A percentile compares a stretch with the other conserved stretches of the same genome.
These are phyloP conservation scores for Zaprionus africanus DNA, from an alignment of 1,140 invertebrate genomes.

Conservation along the genomic window DNA sequence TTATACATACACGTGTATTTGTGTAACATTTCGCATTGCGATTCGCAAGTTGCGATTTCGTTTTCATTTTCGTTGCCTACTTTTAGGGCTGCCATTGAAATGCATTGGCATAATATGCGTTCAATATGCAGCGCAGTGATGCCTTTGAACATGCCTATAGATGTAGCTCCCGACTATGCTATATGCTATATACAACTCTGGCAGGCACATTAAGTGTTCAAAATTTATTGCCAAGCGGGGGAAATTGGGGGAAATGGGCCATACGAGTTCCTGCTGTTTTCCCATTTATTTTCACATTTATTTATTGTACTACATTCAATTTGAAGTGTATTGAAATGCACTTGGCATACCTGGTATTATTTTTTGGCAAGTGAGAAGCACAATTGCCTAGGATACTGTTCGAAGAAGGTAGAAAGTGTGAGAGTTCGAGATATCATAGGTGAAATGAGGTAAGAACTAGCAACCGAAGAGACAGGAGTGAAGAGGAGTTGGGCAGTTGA, in stretches of 20 bases:
- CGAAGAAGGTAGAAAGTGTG: too few relatives aligned
- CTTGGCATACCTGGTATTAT: background rate
- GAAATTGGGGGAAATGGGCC: background rate
- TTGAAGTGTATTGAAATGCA: conserved; percentile 1
- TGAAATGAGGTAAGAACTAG: too few relatives aligned
- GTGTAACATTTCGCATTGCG: conserved; percentile 39
- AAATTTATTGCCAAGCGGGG: conserved; percentile 31
- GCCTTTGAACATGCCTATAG: background rate
- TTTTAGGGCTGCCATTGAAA: conserved; percentile 52
- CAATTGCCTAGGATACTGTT: background rate
- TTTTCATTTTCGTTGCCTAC: conserved; percentile 48
- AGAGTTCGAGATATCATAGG: too few relatives aligned
- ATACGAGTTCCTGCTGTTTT: conserved; percentile 14
- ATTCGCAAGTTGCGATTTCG: conserved; percentile 37
- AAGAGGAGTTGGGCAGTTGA: too few relatives aligned
- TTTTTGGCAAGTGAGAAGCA: background rate
- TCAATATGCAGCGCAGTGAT: conserved; percentile 52
- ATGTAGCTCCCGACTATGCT: background rate
- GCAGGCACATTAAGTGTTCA: conserved; percentile 13
- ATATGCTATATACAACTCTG: background rate
- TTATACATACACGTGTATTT: background rate
- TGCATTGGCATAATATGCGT: conserved; percentile 55
- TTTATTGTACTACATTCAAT: conserved; percentile 1
- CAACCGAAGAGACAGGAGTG: too few relatives aligned
- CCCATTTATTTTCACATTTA: conserved; percentile 8